A percentile compares a stretch with the other conserved stretches of the same genome.
phyloP scores from a whole-genome alignment of 1,140 invertebrate genomes.

The Acyrthosiphon pisum region DNA sequence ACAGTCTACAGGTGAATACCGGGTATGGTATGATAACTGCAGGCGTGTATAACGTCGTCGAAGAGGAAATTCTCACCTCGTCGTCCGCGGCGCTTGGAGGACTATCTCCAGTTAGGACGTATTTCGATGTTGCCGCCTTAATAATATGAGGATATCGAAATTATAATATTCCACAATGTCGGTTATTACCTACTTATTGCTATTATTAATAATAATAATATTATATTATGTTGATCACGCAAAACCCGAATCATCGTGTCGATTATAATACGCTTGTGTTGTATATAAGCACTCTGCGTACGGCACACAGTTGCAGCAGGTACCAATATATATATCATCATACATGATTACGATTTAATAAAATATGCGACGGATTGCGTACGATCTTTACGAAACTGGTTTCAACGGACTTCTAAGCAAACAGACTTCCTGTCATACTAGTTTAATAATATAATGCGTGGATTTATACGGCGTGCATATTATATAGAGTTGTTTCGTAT shows the following conservation, averaged over 20 bases:
- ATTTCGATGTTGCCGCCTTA: background rate
- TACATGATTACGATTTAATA: background rate
- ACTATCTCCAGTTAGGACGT: background rate
- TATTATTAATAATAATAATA: too few species aligned
- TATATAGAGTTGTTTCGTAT: background rate
- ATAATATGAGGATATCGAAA: background rate
- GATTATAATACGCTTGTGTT: too few species aligned
- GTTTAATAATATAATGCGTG: background rate
- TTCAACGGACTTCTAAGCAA: background rate
- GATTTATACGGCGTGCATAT: background rate
- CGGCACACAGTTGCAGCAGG: background rate
- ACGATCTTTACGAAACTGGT: background rate
- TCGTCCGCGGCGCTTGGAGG: background rate
- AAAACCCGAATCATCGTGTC: background rate
- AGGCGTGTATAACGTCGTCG: background rate
- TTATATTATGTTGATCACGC: background rate
- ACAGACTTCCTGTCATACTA: conserved; percentile 13
- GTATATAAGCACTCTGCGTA: background rate
- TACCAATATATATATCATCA: background rate
- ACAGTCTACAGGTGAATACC: too few species aligned
- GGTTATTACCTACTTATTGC: background rate
- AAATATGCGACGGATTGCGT: background rate
- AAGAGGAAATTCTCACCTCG: background rate
- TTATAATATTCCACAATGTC: background rate
- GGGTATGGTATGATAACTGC: background rate